These are phyloP conservation scores for Thinocorus orbignyianus DNA, from an alignment of 2,113 vertebrate species.

Conservation along the genomic window DNA sequence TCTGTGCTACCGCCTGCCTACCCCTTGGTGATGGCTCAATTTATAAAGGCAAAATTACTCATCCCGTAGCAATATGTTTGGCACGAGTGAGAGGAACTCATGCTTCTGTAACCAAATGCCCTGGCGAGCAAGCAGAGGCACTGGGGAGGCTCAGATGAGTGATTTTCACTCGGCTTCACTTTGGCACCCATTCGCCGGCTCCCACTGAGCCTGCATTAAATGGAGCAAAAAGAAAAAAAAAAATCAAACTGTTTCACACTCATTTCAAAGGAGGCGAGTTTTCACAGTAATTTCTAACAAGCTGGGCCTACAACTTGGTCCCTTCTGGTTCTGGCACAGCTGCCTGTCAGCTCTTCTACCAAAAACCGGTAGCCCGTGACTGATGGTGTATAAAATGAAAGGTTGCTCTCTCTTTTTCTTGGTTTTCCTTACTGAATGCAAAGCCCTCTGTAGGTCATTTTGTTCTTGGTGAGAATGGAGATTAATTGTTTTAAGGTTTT, in stretches of 20 bases:
- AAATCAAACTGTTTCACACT: neutral
- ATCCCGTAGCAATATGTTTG: neutral
- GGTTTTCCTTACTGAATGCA: neutral
- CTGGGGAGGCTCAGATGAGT: neutral
- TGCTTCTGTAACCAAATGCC: neutral
- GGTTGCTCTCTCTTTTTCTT: neutral
- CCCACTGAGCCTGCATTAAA: neutral
- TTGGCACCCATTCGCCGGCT: constrained; percentile 11
- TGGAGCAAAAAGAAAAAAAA: constrained; percentile 10
- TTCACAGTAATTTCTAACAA: neutral
- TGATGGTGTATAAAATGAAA: neutral
- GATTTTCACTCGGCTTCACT: constrained; percentile 8
- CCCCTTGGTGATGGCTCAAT: neutral
- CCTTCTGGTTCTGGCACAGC: neutral
- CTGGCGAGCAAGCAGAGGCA: neutral
- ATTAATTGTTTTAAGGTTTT: neutral
- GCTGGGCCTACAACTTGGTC: neutral
- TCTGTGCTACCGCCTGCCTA: neutral
- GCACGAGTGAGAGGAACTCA: neutral
- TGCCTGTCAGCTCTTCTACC: neutral
- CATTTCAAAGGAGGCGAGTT: neutral
- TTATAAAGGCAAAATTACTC: neutral
- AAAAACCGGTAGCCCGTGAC: neutral
- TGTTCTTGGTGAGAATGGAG: neutral
- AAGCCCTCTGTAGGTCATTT: neutral